Conservation (phyloP, 2,113 vertebrate species). For the Corvus hawaiiensis region DNA sequence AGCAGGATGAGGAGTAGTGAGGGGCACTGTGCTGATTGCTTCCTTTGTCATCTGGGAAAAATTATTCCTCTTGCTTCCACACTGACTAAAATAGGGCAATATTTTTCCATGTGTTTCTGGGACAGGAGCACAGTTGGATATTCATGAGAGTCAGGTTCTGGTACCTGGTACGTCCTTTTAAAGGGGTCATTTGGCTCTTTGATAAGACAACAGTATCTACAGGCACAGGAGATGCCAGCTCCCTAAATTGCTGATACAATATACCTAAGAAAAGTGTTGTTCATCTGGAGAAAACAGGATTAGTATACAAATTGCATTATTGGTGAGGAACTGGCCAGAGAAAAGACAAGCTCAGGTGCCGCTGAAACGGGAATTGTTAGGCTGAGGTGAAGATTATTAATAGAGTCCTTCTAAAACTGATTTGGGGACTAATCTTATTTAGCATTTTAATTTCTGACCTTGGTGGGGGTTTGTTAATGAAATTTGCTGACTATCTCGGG, state of each 20-base stretch:
- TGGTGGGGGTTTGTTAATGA: background rate
- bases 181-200: background rate
- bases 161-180: background rate
- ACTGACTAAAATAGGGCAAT: background rate
- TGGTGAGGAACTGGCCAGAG: background rate
- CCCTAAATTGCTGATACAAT: background rate
- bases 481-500: conserved; percentile 16
- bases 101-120: background rate
- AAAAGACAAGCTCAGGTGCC: background rate
- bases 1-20: background rate
- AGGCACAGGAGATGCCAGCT: background rate
- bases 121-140: rapidly evolving
- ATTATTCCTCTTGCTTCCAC: background rate
- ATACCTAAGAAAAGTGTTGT: background rate
- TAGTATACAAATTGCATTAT: background rate
- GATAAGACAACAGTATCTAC: background rate
- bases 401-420: background rate
- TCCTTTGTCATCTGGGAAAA: background rate
- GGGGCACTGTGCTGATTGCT: background rate
- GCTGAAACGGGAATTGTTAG: background rate
- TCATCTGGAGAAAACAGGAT: background rate
- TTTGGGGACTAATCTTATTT: conserved; percentile 24
- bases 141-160: background rate
- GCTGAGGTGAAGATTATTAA: background rate
- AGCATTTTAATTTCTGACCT: conserved; percentile 53